Base-by-base conservation (phyloP, 2,797 vertebrate genomes). In the Lutjanus argentimaculatus region DNA sequence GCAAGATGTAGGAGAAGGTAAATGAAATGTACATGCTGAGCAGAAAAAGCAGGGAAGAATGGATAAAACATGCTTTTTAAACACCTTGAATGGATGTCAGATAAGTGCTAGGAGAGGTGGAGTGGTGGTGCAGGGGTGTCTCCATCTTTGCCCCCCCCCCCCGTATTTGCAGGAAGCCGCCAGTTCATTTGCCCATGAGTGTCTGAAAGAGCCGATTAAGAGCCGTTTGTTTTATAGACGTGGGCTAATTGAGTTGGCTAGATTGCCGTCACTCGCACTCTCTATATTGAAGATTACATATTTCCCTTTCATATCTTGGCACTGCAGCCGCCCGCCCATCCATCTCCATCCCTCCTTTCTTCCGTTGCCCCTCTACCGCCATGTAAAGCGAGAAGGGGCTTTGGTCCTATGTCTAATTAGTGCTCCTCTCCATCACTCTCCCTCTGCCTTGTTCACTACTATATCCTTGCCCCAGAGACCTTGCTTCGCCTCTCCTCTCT, bases 211-310 rank as follows among this genome's bases (percentile, higher is more conserved):
- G 74, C 87, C 82, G 90, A 95, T 94, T 94, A 93, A 92, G 89
- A 88, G 90, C 86, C 83, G 89, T 95, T 95, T 95, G 92, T 93
- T 95, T 95, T 94, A 93, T 93, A 82, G 93, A 89, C 80, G 57
- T 85, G 75, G 72, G 85, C 91, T 95, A 95, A 95, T 95, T 95
- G 93, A 94, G 90, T 94, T 91, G 90, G 93, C 86, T 87, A 78
- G 92, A 93, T 94, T 87, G 91, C 86, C 67, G 86, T 87, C 88
- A 78, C 82, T 85, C 55, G n/a, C 80, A 67, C 84, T 22, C 77
- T 85, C 75, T 85, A 62, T 86, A 89, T 87, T 84, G 85, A 88
- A 93, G 90, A 94, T 93, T 88, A 93, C 93, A 90, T 88, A 90
- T 91, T 93, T 93, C 89, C 91, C 90, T 89, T 92, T 93, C 93